These are phyloP conservation scores for Corbicula japonica DNA, from an alignment of 2,888 invertebrate species.

Conservation along the genomic window DNA sequence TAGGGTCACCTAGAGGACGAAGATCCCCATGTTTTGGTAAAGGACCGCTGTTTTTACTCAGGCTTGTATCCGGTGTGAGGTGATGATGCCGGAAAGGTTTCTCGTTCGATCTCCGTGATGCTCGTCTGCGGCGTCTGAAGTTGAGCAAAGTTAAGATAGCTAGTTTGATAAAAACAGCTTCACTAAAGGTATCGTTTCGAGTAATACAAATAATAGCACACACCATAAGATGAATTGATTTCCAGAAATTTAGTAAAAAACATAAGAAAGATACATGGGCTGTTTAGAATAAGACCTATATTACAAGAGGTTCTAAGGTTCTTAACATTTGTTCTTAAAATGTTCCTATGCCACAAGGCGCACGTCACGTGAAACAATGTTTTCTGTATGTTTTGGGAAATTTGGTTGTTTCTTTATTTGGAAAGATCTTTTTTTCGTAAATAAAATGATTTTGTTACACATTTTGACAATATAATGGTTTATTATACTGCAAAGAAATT, in stretches of 20 bases:
- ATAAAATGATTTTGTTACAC: too few relatives aligned
- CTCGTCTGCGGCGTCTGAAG: constrained; percentile 36
- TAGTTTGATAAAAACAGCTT: neutral
- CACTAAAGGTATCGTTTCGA: neutral
- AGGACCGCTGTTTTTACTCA: constrained; percentile 67
- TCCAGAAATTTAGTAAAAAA: neutral
- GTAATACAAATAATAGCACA: neutral
- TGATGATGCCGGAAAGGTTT: constrained; percentile 63
- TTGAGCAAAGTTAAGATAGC: neutral
- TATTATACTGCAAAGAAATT: too few relatives aligned
- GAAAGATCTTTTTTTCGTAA: too few relatives aligned
- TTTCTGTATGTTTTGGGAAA: too few relatives aligned
- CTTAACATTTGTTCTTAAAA: too few relatives aligned
- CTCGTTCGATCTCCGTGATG: constrained; percentile 24
- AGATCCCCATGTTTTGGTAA: constrained; percentile 49
- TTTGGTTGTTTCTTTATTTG: too few relatives aligned
- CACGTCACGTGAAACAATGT: too few relatives aligned
- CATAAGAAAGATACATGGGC: neutral
- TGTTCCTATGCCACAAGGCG: too few relatives aligned
- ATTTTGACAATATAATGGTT: too few relatives aligned
- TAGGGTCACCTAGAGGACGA: constrained; percentile 48
- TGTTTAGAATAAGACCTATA: neutral
- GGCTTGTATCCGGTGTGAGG: constrained; percentile 66
- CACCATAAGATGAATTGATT: neutral
- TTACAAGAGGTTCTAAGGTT: neutral